Evolutionary conservation across 2,113 vertebrate genomes (phyloP).

Genomic region (Clarias macrocephalus): DNA sequence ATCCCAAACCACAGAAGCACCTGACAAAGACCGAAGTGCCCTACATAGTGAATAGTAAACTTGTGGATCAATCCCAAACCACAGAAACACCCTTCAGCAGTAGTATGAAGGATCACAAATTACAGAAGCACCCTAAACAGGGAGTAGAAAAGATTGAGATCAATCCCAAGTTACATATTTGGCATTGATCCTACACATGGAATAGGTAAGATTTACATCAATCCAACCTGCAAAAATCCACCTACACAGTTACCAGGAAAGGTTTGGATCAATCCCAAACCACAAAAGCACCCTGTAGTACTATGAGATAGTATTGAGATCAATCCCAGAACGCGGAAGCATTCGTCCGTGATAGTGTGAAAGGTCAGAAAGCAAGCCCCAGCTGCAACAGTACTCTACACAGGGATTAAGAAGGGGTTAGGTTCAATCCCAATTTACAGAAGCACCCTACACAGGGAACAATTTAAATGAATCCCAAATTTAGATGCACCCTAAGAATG

Average conservation of each 20-base stretch:
- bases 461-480: too few species aligned
- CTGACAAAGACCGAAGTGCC: constrained; percentile 81
- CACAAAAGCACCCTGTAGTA: not conserved
- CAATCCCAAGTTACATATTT: too few species aligned
- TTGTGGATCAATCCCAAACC: not conserved
- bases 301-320: not conserved
- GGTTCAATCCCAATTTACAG: too few species aligned
- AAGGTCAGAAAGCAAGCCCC: too few species aligned
- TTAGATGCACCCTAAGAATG: too few species aligned
- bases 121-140: not conserved
- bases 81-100: not conserved
- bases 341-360: too few species aligned
- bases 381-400: too few species aligned
- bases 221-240: too few species aligned
- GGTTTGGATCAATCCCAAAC: not conserved
- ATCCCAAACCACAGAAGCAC: not conserved
- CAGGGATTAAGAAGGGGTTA: too few species aligned
- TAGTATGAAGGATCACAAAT: not conserved
- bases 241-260: too few species aligned
- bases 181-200: not conserved
- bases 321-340: not conserved
- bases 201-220: not conserved
- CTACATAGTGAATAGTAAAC: constrained; percentile 58
- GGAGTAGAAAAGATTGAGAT: not conserved
- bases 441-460: not conserved